phyloP scores from a whole-genome alignment of 2,113 vertebrate species.

The Cinclus cinclus region DNA sequence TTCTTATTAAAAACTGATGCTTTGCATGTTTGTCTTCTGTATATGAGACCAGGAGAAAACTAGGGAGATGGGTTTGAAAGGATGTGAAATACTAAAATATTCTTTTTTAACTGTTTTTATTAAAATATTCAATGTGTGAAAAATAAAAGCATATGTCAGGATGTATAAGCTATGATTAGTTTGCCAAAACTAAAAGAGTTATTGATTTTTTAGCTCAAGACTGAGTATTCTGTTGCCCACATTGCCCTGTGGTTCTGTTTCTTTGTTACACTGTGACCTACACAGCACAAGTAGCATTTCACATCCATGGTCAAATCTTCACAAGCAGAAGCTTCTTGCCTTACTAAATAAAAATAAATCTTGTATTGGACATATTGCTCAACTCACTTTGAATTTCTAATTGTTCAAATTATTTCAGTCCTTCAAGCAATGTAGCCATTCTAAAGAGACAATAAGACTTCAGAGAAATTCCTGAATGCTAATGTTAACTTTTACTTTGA shows the following conservation, averaged over 20 bases:
- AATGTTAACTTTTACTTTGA: neutral
- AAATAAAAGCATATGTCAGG: neutral
- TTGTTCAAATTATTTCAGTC: neutral
- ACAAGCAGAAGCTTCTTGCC: neutral
- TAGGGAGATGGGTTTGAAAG: neutral
- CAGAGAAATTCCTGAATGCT: neutral
- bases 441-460: neutral
- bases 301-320: neutral
- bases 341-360: neutral
- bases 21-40: neutral
- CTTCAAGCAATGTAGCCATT: neutral
- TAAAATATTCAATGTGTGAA: neutral
- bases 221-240: neutral
- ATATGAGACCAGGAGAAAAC: neutral
- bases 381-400: neutral
- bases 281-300: neutral
- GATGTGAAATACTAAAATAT: neutral
- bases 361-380: neutral
- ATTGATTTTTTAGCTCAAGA: neutral
- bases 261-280: neutral
- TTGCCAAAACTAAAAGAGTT: neutral
- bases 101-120: neutral
- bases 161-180: neutral
- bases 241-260: neutral
- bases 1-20: constrained; percentile 19